Conservation (phyloP, 2,113 vertebrate species). For the Plectropomus leopardus region DNA sequence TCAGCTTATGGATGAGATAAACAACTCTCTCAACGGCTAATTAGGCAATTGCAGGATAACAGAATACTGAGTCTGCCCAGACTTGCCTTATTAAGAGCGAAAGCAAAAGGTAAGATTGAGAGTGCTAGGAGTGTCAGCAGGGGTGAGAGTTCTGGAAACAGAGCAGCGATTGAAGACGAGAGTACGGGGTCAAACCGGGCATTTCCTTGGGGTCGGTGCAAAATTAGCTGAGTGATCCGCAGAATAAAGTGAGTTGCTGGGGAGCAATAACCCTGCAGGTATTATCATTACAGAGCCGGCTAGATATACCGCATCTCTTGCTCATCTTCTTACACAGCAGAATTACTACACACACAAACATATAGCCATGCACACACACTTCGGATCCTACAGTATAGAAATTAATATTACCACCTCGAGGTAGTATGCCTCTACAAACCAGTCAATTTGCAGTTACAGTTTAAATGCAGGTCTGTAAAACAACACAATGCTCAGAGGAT, state of each 20-base stretch:
- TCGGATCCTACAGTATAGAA: not conserved
- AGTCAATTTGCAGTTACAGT: too few species aligned
- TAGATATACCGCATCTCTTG: constrained; percentile 7
- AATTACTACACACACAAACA: not conserved
- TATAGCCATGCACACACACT: too few species aligned
- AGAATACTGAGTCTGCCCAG: constrained; percentile 12
- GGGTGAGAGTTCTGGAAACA: constrained; percentile 7
- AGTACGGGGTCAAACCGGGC: constrained; percentile 21
- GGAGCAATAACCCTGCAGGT: constrained; percentile 38
- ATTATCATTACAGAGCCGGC: constrained; percentile 24
- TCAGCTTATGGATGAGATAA: constrained; percentile 36
- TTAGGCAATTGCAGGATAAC: constrained; percentile 36
- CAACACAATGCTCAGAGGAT: too few species aligned
- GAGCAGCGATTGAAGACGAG: constrained; percentile 17
- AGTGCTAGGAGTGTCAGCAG: not conserved
- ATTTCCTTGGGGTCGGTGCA: constrained; percentile 43
- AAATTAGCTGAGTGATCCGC: constrained; percentile 63
- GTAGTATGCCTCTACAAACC: too few species aligned
- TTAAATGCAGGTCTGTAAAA: too few species aligned
- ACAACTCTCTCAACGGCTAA: constrained; percentile 43
- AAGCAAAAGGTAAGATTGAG: not conserved
- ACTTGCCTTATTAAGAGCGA: constrained; percentile 9
- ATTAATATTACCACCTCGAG: too few species aligned
- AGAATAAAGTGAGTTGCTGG: constrained; percentile 34
- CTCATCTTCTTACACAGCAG: not conserved